Base-by-base conservation (phyloP, 1,140 invertebrate species). In the Goniozus legneri region DNA sequence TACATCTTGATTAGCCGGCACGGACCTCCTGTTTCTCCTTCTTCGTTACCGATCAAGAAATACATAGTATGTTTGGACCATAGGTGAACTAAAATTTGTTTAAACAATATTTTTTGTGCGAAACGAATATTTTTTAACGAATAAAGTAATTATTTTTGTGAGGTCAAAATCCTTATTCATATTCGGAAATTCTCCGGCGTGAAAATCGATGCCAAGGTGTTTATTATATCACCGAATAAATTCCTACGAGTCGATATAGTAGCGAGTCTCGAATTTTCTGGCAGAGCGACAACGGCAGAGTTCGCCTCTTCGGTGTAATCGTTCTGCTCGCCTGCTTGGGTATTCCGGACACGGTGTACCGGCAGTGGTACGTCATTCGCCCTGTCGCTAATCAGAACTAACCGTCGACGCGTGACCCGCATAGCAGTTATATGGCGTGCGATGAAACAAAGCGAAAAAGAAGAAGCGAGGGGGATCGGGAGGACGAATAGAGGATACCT, bases 361-460 rank as follows among this genome's bases (percentile, higher is more conserved):
- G 61, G 62, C 66, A 73, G 69, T 71, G 71, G 70, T 75, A 75
- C 71, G 71, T 75, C 73, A 75, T 74, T 74, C 71, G 68, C 60
- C 62, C 67, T 56, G 61, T 58, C 64, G 70, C 71, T 75, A 75
- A 75, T 75, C 73, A 75, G 73, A 75, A 74, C 71, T 75, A 75
- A 75, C 73, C 65, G 73, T 57, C 59, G 62, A 59, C 58, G 65
- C 73, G 73, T 75, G 73, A 67, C 53, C 38, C 24, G 73, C 63
- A 64, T 75, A 49, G 55, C 32, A 38, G 21, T n/a, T n/a, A n/a
- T n/a, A n/a, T n/a, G n/a, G n/a, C n/a, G n/a, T n/a, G n/a, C 48
- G 44, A 40, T 50, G 52, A 63, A 58, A 69, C 54, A 65, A 60
- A 65, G 51, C 40, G 33, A 39, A 44, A 16, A 18, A 35, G 15